A percentile compares a stretch with the other conserved stretches of the same genome.
Evolutionary conservation across 2,113 vertebrate genomes (phyloP).

Genomic region (Phyllostomus hastatus): DNA sequence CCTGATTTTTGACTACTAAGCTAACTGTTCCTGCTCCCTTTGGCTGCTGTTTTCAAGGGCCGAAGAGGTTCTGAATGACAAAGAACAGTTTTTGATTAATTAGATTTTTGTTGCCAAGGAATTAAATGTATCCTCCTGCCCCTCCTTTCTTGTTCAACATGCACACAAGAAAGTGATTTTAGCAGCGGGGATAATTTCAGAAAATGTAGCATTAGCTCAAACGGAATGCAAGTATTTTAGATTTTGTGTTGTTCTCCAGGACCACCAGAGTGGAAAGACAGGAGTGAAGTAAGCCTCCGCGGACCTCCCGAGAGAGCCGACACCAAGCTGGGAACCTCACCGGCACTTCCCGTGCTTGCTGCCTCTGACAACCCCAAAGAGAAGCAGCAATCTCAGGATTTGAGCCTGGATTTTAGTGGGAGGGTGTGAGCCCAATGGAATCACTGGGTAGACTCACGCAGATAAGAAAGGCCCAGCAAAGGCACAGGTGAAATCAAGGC

Average conservation of each 20-base stretch:
- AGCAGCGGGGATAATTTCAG: slow-evolving; percentile 77
- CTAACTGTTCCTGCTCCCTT: slow-evolving; percentile 63
- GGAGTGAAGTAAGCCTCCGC: background rate
- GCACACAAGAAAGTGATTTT: slow-evolving; percentile 73
- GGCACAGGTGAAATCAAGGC: background rate
- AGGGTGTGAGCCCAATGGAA: background rate
- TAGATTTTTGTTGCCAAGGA: slow-evolving; percentile 81
- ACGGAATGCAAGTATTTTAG: slow-evolving; percentile 65
- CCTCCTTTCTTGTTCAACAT: slow-evolving; percentile 52
- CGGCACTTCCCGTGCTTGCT: background rate
- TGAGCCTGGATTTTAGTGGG: background rate
- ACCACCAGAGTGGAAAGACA: background rate
- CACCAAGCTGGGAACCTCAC: background rate
- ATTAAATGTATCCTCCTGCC: slow-evolving; percentile 73
- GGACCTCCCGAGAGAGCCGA: background rate
- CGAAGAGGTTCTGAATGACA: slow-evolving; percentile 71
- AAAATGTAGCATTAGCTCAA: slow-evolving; percentile 71
- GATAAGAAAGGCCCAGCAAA: background rate
- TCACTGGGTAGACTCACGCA: background rate
- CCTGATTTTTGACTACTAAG: slow-evolving; percentile 54
- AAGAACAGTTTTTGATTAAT: slow-evolving; percentile 76
- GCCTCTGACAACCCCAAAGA: background rate
- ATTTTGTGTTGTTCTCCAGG: slow-evolving; percentile 45
- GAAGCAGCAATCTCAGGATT: background rate
- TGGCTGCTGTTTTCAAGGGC: slow-evolving; percentile 65